A percentile compares a stretch with the other conserved stretches of the same genome.
phyloP scores from a whole-genome alignment of 2,888 invertebrate genomes.

The Standfussiana lucernea region DNA sequence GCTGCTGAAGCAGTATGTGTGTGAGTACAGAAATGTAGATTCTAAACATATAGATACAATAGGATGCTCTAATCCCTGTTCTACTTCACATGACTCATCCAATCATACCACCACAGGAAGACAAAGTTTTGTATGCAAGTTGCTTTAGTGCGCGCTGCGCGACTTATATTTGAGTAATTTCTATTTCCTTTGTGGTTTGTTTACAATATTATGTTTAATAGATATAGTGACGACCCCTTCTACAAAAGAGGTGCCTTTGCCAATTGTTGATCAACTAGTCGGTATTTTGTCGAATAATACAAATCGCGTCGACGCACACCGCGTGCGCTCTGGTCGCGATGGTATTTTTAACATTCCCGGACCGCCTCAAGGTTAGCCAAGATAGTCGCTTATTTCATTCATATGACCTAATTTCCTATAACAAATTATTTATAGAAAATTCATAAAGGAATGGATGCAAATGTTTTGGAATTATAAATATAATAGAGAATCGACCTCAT shows the following conservation, averaged over 20 bases:
- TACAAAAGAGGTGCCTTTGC: constrained; percentile 5
- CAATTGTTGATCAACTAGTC: constrained; percentile 59
- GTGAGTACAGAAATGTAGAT: constrained; percentile 32
- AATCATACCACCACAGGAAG: constrained; percentile 71
- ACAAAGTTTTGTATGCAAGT: constrained; percentile 71
- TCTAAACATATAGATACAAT: constrained; percentile 55
- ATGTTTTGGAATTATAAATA: constrained; percentile 32
- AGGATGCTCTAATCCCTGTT: constrained; percentile 66
- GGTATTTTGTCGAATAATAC: constrained; percentile 79
- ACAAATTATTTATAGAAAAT: constrained; percentile 79
- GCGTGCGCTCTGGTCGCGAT: constrained; percentile 80
- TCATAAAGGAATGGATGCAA: constrained; percentile 49
- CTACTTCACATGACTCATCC: constrained; percentile 68
- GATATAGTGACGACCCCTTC: neutral
- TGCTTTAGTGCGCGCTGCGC: constrained; percentile 58
- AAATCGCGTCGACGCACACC: constrained; percentile 75
- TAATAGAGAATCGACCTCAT: constrained; percentile 31
- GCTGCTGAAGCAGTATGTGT: constrained; percentile 13
- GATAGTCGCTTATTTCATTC: constrained; percentile 89
- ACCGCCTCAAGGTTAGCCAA: constrained; percentile 89
- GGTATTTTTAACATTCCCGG: constrained; percentile 91
- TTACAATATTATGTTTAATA: constrained; percentile 1
- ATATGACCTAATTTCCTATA: constrained; percentile 89
- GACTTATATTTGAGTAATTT: constrained; percentile 43
- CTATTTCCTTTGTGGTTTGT: constrained; percentile 26